Conservation (phyloP, 2,888 invertebrate species). For the Mythimna vitellina region DNA sequence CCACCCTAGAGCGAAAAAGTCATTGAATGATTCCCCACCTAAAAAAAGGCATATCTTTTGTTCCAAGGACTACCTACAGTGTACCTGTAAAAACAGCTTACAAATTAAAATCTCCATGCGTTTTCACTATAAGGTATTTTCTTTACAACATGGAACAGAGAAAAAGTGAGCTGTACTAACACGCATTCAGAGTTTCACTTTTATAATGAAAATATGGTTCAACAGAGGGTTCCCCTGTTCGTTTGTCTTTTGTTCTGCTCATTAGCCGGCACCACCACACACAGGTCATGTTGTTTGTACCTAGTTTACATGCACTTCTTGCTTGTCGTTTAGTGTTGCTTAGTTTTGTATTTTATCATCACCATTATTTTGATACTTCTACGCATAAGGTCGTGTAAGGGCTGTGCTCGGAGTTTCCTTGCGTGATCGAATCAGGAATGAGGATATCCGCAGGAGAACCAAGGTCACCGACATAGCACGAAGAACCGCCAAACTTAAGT, state of each 20-base stretch:
- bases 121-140: neutral
- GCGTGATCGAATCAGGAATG: too few relatives aligned
- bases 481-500: too few relatives aligned
- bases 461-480: too few relatives aligned
- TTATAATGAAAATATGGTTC: constrained; percentile 39
- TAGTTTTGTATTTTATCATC: too few relatives aligned
- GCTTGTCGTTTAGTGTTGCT: neutral
- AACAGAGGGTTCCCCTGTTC: neutral
- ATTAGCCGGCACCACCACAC: constrained; percentile 20
- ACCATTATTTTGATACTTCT: too few relatives aligned
- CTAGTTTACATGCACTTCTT: neutral
- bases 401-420: too few relatives aligned
- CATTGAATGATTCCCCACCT: too few relatives aligned
- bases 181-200: constrained; percentile 13
- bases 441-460: too few relatives aligned
- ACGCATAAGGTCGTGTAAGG: too few relatives aligned
- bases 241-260: constrained; percentile 39
- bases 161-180: constrained; percentile 22
- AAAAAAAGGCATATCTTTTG: too few relatives aligned
- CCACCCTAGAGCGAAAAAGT: too few relatives aligned
- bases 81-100: neutral
- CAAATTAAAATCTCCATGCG: neutral
- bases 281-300: neutral
- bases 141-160: neutral
- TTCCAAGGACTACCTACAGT: too few relatives aligned